A percentile compares a stretch with the other conserved stretches of the same genome.
Conservation (phyloP, 2,888 invertebrate genomes). For the Orthosia incerta region DNA sequence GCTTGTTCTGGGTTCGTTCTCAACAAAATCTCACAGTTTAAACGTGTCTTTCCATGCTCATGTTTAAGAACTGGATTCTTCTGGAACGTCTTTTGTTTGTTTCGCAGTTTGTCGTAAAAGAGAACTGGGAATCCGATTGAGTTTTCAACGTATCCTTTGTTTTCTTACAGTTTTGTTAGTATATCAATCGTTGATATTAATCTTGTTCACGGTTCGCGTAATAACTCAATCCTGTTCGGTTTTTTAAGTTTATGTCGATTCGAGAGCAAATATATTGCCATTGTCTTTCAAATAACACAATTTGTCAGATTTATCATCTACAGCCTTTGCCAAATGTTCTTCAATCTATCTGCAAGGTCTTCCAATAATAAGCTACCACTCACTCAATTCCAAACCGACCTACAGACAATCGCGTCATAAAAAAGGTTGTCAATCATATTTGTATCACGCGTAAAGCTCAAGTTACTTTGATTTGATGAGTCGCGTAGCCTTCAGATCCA, state of each 20-base stretch:
- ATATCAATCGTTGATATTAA: not conserved
- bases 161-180: constrained; percentile 17
- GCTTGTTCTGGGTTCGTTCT: constrained; percentile 36
- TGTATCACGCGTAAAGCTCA: constrained; percentile 35
- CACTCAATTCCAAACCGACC: constrained; percentile 24
- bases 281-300: constrained; percentile 21
- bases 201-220: not conserved
- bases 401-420: constrained; percentile 41
- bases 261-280: not conserved
- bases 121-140: constrained; percentile 32
- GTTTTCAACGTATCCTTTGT: constrained; percentile 25
- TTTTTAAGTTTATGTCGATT: not conserved
- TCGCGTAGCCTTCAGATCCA: constrained; percentile 33
- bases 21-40: constrained; percentile 47
- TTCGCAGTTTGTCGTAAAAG: constrained; percentile 39
- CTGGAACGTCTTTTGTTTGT: constrained; percentile 48
- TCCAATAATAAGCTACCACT: constrained; percentile 30
- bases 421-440: constrained; percentile 49
- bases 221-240: not conserved
- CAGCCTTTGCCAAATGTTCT: constrained; percentile 12
- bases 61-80: constrained; percentile 52
- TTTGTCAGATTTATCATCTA: constrained; percentile 3
- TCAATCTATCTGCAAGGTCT: constrained; percentile 49
- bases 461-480: constrained; percentile 40
- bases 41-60: constrained; percentile 50